phyloP scores from a whole-genome alignment of 2,888 invertebrate species.

The Lithophane ornitopus region DNA sequence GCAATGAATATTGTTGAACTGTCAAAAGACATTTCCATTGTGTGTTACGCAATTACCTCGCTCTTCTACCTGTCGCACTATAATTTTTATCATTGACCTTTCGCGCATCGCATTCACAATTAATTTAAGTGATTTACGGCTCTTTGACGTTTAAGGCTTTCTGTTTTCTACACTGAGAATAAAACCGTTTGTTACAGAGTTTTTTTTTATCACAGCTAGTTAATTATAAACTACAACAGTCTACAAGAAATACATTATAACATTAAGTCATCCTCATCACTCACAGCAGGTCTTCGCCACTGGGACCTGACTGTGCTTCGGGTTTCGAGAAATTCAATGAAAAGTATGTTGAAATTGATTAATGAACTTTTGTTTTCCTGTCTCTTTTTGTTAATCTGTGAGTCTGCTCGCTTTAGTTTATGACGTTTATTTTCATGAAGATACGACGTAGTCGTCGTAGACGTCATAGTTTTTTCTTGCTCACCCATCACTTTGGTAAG shows the following conservation, averaged over 20 bases:
- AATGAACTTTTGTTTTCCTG: too few species aligned
- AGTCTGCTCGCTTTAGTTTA: too few species aligned
- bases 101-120: not conserved
- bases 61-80: not conserved
- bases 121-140: not conserved
- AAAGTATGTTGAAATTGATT: too few species aligned
- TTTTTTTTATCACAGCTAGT: not conserved
- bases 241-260: not conserved
- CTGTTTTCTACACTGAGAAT: not conserved
- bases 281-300: too few species aligned
- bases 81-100: not conserved
- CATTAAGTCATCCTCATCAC: not conserved
- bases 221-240: not conserved
- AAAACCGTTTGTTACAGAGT: not conserved
- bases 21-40: not conserved
- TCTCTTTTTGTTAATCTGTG: too few species aligned
- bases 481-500: too few species aligned
- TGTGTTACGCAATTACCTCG: not conserved
- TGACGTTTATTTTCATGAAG: too few species aligned
- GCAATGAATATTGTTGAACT: not conserved
- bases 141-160: conserved; percentile 16
- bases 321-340: too few species aligned
- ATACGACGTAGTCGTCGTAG: too few species aligned
- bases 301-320: too few species aligned
- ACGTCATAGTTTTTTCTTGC: too few species aligned